Evolutionary conservation across 2,888 invertebrate genomes (phyloP), one percentile per base, ranked within the genome.

Genomic region (Megastigmus dorsalis): DNA sequence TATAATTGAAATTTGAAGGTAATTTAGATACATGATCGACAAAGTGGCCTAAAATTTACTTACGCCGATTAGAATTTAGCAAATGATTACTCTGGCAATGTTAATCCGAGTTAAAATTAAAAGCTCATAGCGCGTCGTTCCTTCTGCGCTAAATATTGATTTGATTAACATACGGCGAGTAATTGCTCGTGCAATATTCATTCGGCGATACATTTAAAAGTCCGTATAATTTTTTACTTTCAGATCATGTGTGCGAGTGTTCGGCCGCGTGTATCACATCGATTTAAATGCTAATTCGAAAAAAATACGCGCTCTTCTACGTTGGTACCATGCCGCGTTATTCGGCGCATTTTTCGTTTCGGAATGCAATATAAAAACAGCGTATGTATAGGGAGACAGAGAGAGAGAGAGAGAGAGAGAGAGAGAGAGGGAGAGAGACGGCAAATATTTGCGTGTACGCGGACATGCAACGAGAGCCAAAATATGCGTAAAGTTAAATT

Each of bases 261-360:
- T n/a, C n/a, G n/a, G n/a, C n/a, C n/a, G n/a, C n/a, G 10, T 7
- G 5, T 18, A 23, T 36, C 36, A 36, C 9, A 63, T 48, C 63
- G 9, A 50, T 63, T 50, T 50, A 26, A 63, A 63, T 50, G 63
- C 36, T 63, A 63, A 63, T 63, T 50, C 50, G 15, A 0, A 20
- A 48, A 48, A 59, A 60, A 43, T 55, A 15, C 18, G 20, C 23
- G 0, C 6, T 28, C 45, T 43, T 10, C 28, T 28, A 18, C n/a
- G 4, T 41, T 0, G 9, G 9, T 28, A 18, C n/a, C n/a, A n/a
- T n/a, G n/a, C n/a, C 7, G 28, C 15, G 10, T 60, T 60, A n/a
- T n/a, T n/a, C n/a, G 26, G 30, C 9, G 13, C 30, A 33, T 48
- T 62, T 62, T 62, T 62, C 48, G 33, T 13, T 10, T n/a, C n/a